These are phyloP conservation scores for Acrobasis repandana DNA, from an alignment of 2,888 invertebrate species.

Conservation along the genomic window DNA sequence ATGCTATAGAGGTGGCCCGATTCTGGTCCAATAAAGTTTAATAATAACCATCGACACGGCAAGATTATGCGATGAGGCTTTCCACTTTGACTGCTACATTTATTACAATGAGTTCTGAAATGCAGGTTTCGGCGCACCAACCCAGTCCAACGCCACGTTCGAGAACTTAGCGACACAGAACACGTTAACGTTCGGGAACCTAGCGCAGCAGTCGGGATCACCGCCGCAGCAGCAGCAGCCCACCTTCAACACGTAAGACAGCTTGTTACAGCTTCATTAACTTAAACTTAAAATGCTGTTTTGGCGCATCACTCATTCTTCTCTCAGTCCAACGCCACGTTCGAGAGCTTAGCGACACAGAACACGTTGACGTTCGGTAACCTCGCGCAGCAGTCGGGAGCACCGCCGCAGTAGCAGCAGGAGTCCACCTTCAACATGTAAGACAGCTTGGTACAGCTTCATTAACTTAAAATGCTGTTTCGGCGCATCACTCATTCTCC, in stretches of 20 bases:
- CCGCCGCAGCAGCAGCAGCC: constrained; percentile 56
- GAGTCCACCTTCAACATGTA: constrained; percentile 71
- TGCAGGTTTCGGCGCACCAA: constrained; percentile 72
- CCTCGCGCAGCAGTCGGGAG: constrained; percentile 80
- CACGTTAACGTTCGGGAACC: constrained; percentile 85
- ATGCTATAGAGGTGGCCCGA: too few species aligned
- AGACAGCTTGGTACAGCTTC: constrained; percentile 34
- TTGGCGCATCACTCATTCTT: too few species aligned
- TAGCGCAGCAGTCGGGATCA: constrained; percentile 80
- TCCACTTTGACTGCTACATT: too few species aligned
- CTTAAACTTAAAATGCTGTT: too few species aligned
- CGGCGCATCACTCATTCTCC: constrained; percentile 49
- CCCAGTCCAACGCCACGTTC: constrained; percentile 83
- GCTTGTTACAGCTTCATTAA: constrained; percentile 3
- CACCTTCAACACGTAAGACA: constrained; percentile 68
- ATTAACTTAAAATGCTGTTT: constrained; percentile 48
- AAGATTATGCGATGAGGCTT: too few species aligned
- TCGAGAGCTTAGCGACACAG: constrained; percentile 76
- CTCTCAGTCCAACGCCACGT: too few species aligned
- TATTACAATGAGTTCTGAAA: constrained; percentile 7
- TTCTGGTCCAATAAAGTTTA: too few species aligned
- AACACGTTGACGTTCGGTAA: constrained; percentile 86
- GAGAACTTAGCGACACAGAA: constrained; percentile 85
- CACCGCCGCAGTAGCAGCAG: constrained; percentile 52
- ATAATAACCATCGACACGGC: too few species aligned